phyloP scores from a whole-genome alignment of 2,797 vertebrate genomes.

The Danionella dracula region DNA sequence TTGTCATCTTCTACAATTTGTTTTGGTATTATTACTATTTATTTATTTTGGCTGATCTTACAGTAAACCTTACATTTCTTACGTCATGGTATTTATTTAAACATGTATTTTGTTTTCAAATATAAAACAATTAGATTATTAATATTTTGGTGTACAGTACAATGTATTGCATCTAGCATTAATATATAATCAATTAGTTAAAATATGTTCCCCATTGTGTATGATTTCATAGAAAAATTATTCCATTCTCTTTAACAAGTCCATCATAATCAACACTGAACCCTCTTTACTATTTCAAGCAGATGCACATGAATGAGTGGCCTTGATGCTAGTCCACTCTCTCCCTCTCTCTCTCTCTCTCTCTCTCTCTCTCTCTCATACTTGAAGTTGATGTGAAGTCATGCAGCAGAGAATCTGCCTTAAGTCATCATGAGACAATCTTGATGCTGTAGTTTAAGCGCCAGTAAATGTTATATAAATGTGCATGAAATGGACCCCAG shows the following conservation, averaged over 20 bases:
- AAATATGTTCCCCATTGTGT: too few species aligned
- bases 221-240: too few species aligned
- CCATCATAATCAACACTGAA: constrained; percentile 24
- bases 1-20: too few species aligned
- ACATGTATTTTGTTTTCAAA: too few species aligned
- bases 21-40: too few species aligned
- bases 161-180: too few species aligned
- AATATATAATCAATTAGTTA: too few species aligned
- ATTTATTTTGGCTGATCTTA: too few species aligned
- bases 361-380: constrained; percentile 26
- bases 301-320: constrained; percentile 47
- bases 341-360: constrained; percentile 14
- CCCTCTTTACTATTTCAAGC: constrained; percentile 26
- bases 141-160: too few species aligned
- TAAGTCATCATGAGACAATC: constrained; percentile 60
- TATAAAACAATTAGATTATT: too few species aligned
- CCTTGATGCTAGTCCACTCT: constrained; percentile 40
- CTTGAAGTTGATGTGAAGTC: constrained; percentile 45
- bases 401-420: constrained; percentile 50
- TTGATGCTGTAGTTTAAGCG: constrained; percentile 54
- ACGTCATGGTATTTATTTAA: too few species aligned
- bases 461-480: constrained; percentile 36
- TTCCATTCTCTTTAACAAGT: constrained; percentile 15
- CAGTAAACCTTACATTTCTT: too few species aligned
- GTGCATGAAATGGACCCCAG: neutral